Evolutionary conservation across 2,113 vertebrate genomes (phyloP), one percentile per base, ranked within the genome.

Genomic region (Erythrocercus mccallii): DNA sequence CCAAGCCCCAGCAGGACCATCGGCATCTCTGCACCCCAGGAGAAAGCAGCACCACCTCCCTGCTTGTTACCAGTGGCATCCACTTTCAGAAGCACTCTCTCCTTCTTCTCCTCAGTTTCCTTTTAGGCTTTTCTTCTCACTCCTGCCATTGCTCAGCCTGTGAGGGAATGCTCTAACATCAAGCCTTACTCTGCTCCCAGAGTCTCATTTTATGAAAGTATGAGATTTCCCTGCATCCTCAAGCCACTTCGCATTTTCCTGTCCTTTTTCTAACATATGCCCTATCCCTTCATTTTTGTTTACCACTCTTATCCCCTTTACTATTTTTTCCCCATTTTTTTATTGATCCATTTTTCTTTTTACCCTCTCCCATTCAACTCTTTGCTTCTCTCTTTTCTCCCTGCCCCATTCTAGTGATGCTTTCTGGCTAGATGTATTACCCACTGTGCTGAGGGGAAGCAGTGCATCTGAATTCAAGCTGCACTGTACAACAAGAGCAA

Each of bases 321-420:
- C 47, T 86, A 38, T 45, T 93, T 94, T 94, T 27, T 1, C 3
- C 66, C 37, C 14, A 10, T 53, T 69, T 71, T 85, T 76, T 61
- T 68, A 62, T n/a, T 35, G 70, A 76, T 68, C 44, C 47, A 31
- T 90, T 95, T 93, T 87, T 95, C 53, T 74, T 50, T 90, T 87
- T 53, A 80, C 70, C 40, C 44, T 80, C 37, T 76, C 81, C 72
- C 61, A 45, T 91, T 80, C 80, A 74, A 14, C 30, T 47, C 50
- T 35, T 86, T 38, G 20, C 50, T 85, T 72, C 60, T 85, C 61
- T 38, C 77, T 94, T 66, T 65, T 25, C 35, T 77, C 68, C 30
- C 33, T 81, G 65, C 61, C 64, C 86, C 51, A 40, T 62, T 42
- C 68, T 38, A 22, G 37, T 10, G 56, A 73, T 3, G 11, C 50